Base-by-base conservation (phyloP, 2,888 invertebrate species). In the Agriopis marginaria region DNA sequence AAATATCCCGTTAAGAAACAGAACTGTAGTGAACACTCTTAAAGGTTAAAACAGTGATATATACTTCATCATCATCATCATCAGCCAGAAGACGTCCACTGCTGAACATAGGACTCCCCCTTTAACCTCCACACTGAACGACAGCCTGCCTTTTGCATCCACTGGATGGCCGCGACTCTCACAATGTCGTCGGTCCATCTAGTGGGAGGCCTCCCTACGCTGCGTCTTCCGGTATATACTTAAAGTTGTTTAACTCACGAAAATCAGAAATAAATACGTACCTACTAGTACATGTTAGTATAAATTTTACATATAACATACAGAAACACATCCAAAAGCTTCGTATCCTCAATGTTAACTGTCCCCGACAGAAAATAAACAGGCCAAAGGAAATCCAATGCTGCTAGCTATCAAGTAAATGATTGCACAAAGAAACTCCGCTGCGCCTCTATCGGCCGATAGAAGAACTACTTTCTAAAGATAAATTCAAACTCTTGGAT, bases 301-400 rank as follows among this genome's bases (percentile, higher is more conserved):
- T 32, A 14, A n/a, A 12, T 14, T 32, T 47, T 49, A 49, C 32
- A 39, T 60, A 12, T 5, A 32, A 39, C n/a, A n/a, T n/a, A 42
- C 14, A 50, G 42, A 42, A 42, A 61, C 8, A 23, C 32, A 49
- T 32, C 14, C 49, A 42, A 42, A 50, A 61, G 17, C 40, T 10
- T 14, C 32, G 10, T 39, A 23, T 17, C 60, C 54, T 55, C 54
- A 42, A 55, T 54, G 54, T 55, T 65, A 44, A 49, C 60, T 14
- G 44, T 7, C 12, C 17, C 8, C 60, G 8, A 23, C 10, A 47
- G 39, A 54, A 47, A 47, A 60, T 66, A 60, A 60, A 66, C 60
- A 66, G 17, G 54, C 23, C 60, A 60, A 60, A 66, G 60, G 66
- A 66, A 66, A 60, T 66, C 61, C 66, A 61, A 61, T 61, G 60